phyloP scores from a whole-genome alignment of 2,888 invertebrate genomes.

The Enchytraeus crypticus region DNA sequence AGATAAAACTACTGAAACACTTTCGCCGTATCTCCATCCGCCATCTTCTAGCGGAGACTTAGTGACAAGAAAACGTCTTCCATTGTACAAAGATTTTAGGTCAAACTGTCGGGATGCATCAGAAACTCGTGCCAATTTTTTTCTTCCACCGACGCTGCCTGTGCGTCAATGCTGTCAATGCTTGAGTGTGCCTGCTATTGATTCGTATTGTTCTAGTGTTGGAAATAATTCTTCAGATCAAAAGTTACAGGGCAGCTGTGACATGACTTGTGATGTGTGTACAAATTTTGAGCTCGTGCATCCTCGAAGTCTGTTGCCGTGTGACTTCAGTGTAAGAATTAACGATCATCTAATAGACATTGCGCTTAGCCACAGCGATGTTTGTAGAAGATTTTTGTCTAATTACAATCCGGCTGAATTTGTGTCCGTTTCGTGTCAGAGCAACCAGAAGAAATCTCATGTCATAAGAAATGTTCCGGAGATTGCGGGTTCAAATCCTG shows the following conservation, averaged over 20 bases:
- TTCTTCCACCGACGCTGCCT: not conserved
- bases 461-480: too few species aligned
- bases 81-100: not conserved
- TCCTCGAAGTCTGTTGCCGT: not conserved
- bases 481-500: too few species aligned
- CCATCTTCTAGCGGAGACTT: not conserved
- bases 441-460: too few species aligned
- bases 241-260: too few species aligned
- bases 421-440: slow-evolving; percentile 10
- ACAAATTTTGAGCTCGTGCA: not conserved
- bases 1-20: not conserved
- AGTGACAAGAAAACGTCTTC: not conserved
- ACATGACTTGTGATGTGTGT: not conserved
- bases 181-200: not conserved
- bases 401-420: slow-evolving; percentile 18
- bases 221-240: too few species aligned
- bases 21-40: not conserved
- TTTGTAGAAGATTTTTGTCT: not conserved
- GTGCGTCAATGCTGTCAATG: slow-evolving; percentile 1
- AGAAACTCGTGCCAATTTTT: not conserved
- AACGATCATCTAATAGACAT: too few species aligned
- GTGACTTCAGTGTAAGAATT: not conserved
- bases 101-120: not conserved
- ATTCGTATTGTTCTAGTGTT: not conserved
- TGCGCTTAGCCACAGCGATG: not conserved